Evolutionary conservation across 2,888 invertebrate species (phyloP), one percentile per base, ranked within the genome.

Genomic region (Dendrolimus pini): DNA sequence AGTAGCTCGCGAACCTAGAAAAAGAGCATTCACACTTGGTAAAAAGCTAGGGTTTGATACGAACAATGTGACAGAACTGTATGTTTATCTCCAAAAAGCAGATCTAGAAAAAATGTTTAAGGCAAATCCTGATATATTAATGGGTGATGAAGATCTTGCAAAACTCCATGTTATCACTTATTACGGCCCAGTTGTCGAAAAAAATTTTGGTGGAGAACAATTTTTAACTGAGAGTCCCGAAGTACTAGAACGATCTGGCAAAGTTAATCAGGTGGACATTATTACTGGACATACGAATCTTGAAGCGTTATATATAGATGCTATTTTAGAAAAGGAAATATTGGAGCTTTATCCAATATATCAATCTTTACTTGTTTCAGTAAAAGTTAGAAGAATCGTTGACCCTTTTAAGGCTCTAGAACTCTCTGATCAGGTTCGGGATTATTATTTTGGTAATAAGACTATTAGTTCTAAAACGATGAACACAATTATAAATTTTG

Each of bases 201-300:
- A 69, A 60, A 41, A 68, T 54, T 65, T 65, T 57, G 65, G 65
- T 6, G 56, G 53, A 42, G 58, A 66, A 10, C 61, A 66, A 14
- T 75, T 74, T 54, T 56, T 76, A 9, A 61, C 60, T 8, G 63
- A 69, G 58, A 54, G 66, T 9, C 66, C 71, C 7, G 55, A 62
- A 41, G 53, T 64, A 56, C 52, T 57, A 53, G 61, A 64, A 42
- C 63, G 56, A 67, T 73, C 82, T 13, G 92, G 93, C 41, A 79
- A 77, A 18, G 70, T 90, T 9, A 65, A 68, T 18, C 56, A 57
- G 12, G 84, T 93, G 1, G 94, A 94, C 0, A 89, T 94, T 78
- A 92, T 96, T 75, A 84, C 93, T 47, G 95, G 95, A 10, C 71
- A 93, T 9, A 95, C 93, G 41, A 88, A 91, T 0, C 91, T 93